A percentile compares a stretch with the other conserved stretches of the same genome.
These are phyloP conservation scores for Melanotaenia maccullochi DNA, from an alignment of 2,797 vertebrate species.

Conservation along the genomic window DNA sequence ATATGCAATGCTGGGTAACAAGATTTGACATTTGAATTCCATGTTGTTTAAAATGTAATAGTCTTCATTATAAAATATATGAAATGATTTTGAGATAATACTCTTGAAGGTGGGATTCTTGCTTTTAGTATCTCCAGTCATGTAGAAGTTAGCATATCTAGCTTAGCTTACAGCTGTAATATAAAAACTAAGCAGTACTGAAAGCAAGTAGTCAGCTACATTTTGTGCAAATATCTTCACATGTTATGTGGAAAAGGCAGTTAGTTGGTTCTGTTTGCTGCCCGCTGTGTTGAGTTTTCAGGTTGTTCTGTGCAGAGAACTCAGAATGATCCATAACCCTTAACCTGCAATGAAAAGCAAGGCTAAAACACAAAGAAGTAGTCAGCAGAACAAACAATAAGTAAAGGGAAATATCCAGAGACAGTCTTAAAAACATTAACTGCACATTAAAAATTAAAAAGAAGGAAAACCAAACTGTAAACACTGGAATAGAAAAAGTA, in stretches of 20 bases:
- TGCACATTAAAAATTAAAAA: background rate
- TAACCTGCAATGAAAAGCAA: too few species aligned
- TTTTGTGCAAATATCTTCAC: background rate
- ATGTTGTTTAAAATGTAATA: background rate
- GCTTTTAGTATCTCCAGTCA: background rate
- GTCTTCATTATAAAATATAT: background rate
- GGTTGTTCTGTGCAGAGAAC: background rate
- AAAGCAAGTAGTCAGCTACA: too few species aligned
- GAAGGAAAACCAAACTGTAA: background rate
- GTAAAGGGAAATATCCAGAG: too few species aligned
- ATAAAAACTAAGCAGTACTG: background rate
- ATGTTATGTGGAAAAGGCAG: background rate
- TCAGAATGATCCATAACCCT: too few species aligned
- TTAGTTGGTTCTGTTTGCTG: too few species aligned
- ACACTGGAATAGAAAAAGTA: background rate
- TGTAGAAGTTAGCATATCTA: background rate
- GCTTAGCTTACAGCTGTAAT: background rate
- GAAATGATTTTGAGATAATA: background rate
- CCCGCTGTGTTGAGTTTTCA: too few species aligned
- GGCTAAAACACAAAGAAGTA: too few species aligned
- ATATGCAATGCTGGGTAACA: too few species aligned
- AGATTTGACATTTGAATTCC: background rate
- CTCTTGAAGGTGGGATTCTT: background rate
- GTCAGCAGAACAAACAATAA: too few species aligned
- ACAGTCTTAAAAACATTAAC: background rate